phyloP scores from a whole-genome alignment of 2,888 invertebrate species.

The Tetranychus truncatus region DNA sequence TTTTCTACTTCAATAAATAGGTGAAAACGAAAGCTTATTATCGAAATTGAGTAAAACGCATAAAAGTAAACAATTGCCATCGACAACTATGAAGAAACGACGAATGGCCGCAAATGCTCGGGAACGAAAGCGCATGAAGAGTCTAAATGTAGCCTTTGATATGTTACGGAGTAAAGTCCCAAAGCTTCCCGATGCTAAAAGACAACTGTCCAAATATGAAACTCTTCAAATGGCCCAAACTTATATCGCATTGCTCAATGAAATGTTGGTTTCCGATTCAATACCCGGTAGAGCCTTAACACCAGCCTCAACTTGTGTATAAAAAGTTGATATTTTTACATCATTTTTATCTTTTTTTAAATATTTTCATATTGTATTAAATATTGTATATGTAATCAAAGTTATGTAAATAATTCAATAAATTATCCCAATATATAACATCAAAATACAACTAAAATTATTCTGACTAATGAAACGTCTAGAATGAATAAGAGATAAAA shows the following conservation, averaged over 20 bases:
- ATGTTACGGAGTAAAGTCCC: slow-evolving; percentile 46
- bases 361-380: no score
- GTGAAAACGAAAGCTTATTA: not conserved
- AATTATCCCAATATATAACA: no score
- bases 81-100: slow-evolving; percentile 51
- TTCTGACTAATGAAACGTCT: no score
- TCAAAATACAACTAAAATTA: no score
- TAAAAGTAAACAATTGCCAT: slow-evolving; percentile 23
- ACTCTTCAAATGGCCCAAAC: slow-evolving; percentile 93
- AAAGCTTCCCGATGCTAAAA: slow-evolving; percentile 53
- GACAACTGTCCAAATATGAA: slow-evolving; percentile 83
- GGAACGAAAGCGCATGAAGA: slow-evolving; percentile 78
- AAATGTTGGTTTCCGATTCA: slow-evolving; percentile 41
- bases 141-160: slow-evolving; percentile 81
- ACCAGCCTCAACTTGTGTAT: no score
- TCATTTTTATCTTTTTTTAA: no score
- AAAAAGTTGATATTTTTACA: no score
- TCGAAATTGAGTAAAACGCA: not conserved
- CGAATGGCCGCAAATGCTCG: slow-evolving; percentile 79
- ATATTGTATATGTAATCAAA: no score
- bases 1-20: not conserved
- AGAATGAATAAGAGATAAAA: no score
- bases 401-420: no score
- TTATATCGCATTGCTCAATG: slow-evolving; percentile 74
- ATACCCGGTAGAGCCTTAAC: no score